Conservation (phyloP, 2,113 vertebrate genomes). For the Physeter macrocephalus region DNA sequence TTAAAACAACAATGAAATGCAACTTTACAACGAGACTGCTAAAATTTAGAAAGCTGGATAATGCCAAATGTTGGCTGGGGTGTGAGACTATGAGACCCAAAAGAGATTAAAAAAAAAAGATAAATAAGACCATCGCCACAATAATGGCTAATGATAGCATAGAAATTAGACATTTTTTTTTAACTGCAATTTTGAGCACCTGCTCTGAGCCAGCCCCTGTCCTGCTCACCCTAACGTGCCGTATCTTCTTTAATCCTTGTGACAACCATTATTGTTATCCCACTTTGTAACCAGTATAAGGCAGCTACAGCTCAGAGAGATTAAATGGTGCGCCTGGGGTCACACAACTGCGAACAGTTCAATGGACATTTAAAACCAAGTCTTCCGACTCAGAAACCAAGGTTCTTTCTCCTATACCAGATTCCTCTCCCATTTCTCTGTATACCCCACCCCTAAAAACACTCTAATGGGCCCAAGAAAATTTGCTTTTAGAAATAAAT, state of each 20-base stretch:
- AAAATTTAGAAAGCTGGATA: slow-evolving; percentile 4
- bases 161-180: neutral
- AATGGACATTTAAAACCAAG: neutral
- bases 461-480: neutral
- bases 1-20: neutral
- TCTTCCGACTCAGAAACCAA: neutral
- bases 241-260: neutral
- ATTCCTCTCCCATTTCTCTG: neutral
- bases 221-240: neutral
- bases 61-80: neutral
- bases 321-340: neutral
- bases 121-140: neutral
- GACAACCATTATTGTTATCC: neutral
- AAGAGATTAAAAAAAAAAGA: neutral
- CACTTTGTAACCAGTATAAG: neutral
- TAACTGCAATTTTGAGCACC: neutral
- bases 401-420: neutral
- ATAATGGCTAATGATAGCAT: neutral
- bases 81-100: neutral
- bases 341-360: neutral
- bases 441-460: neutral
- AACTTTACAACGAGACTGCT: neutral
- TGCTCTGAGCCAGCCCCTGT: neutral
- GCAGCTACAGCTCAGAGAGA: neutral
- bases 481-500: slow-evolving; percentile 18